Base-by-base conservation (phyloP, 2,797 vertebrate species). In the Enteromius radiatus region DNA sequence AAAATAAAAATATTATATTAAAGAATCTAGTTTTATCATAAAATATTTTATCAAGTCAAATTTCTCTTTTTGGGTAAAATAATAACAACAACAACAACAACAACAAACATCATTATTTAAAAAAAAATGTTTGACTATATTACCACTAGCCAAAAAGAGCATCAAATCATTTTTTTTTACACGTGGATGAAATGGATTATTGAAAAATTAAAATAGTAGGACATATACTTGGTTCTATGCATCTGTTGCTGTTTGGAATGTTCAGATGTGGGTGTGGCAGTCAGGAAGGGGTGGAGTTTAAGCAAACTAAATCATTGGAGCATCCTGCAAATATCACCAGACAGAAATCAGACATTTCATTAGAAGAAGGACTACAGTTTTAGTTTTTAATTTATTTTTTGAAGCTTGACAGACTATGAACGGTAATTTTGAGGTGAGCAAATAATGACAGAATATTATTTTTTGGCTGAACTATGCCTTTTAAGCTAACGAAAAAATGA, bases 401-500 rank as follows among this genome's bases (percentile, higher is more conserved):
- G n/a, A n/a, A 76, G n/a, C 33, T 26, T 26, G 36, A 28, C 52
- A 38, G 52, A 74, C 21, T 41, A 75, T 59, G 36, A 76, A 59
- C 52, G 26, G 8, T 26, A 19, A 59, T 17, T 19, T 12, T 54
- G 33, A 75, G 33, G 36, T 1, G 69, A 74, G 56, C 36, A 64
- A 81, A 64, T 64, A 36, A 74, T 81, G 56, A 64, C 28, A 4
- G 14, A 49, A 33, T 26, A 26, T 64, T 3, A 4, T 19, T 74
- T 47, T 74, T 43, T 21, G 73, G 26, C 63, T 74, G 78, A 76
- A 67, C 63, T 5, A 52, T 59, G 49, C 26, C 52, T 79, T 69
- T 76, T 33, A 74, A 74, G 71, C 61, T 76, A 76, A 80, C 56
- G 79, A 86, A 83, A 21, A 68, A 91, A 86, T 56, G 45, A 87